phyloP scores from a whole-genome alignment of 2,113 vertebrate genomes.

The Hipposideros armiger region DNA sequence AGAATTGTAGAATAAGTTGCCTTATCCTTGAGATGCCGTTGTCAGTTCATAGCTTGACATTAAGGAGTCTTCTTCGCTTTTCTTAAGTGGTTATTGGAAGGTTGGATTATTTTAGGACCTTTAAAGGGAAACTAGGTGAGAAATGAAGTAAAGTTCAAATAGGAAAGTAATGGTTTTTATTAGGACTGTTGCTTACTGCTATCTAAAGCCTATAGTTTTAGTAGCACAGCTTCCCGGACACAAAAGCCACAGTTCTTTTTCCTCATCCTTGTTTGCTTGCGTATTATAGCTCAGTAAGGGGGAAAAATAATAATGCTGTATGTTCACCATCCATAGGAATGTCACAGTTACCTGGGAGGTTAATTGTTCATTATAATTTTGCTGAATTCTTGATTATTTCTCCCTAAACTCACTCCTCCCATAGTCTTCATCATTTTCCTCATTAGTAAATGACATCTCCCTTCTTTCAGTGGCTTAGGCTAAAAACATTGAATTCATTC shows the following conservation, averaged over 20 bases:
- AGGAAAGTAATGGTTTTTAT: constrained; percentile 10
- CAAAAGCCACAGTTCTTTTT: background rate
- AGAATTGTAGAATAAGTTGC: background rate
- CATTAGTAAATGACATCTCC: background rate
- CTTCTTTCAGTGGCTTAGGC: background rate
- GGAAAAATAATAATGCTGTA: background rate
- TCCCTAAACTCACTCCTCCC: background rate
- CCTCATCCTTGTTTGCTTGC: background rate
- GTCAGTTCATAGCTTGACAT: background rate
- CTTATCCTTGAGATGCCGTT: background rate
- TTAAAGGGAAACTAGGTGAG: background rate
- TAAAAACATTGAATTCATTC: background rate
- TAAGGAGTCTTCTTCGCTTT: background rate
- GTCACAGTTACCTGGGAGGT: background rate
- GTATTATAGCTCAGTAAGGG: background rate
- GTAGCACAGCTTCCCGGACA: background rate
- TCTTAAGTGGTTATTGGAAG: background rate
- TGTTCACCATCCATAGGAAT: background rate
- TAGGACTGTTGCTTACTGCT: background rate
- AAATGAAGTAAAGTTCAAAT: constrained; percentile 36
- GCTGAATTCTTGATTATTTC: constrained; percentile 22
- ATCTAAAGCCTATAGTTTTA: background rate
- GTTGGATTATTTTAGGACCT: background rate
- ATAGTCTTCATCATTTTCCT: constrained; percentile 13
- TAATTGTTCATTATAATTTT: background rate